Evolutionary conservation across 2,797 vertebrate species (phyloP), one percentile per base, ranked within the genome.

Genomic region (Otolemur crassicaudatus): DNA sequence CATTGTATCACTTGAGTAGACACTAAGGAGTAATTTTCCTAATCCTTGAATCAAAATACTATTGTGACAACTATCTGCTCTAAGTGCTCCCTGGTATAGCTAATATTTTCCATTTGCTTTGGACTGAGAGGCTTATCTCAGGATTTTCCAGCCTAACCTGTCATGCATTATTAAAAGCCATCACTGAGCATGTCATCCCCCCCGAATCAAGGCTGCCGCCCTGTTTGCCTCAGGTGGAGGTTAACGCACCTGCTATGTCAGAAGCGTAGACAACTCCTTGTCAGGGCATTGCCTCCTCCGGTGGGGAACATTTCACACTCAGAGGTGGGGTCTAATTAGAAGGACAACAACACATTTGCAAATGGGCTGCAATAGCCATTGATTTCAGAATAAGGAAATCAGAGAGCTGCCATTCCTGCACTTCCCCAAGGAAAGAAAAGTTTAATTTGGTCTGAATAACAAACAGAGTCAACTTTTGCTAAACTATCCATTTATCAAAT

Each of bases 81-180:
- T 56, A n/a, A 25, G 23, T 12, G 7, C 27, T 76, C 49, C 13
- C 31, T 29, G 11, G 4, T 37, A 3, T 34, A 2, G 3, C 65
- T 75, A 56, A 8, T 3, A 25, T 75, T 96, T 96, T 93, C 19
- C 7, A 93, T 92, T 69, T 31, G 27, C 23, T 79, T 63, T n/a
- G 43, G 58, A 94, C 75, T 92, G 91, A 96, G n/a, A 88, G 29
- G 43, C 5, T 53, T 77, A 46, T 60, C 53, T 79, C 75, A 34
- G 34, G 20, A 25, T 80, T 86, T 85, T 63, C 43, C 84, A 63
- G 70, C 61, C 19, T 14, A 46, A 27, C 46, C 81, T 92, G 37
- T 63, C 40, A 2, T 40, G 53, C 49, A 90, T 67, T 37, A 69
- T 87, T 75, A 94, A 90, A 34, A 95, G 69, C 49, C 87, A 37